Evolutionary conservation across 1,140 invertebrate species (phyloP), one percentile per base, ranked within the genome.

Genomic region (Drosophila nannoptera): DNA sequence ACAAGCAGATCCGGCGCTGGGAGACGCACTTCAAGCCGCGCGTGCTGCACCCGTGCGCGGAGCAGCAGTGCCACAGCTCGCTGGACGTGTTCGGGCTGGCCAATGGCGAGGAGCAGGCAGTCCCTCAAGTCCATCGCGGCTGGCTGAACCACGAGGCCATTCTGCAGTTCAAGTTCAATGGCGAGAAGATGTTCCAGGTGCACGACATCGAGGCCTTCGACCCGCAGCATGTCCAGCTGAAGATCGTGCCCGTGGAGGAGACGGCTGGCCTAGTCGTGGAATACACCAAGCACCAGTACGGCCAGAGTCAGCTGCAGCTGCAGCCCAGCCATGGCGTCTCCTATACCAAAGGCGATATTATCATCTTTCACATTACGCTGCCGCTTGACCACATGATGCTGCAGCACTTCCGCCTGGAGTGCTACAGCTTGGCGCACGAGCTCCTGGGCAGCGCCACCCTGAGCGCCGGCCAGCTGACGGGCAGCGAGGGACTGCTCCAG

Each of bases 381-480:
- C 90, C 93, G 43, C 60, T 73, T 45, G 66, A 70, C 35, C 62
- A 50, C n/a, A 62, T 73, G 40, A 70, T 72, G 68, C 58, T 65
- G 43, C 69, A 76, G 46, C 53, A 42, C 14, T 89, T 82, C 59
- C 73, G 73, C 5, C 54, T 89, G 36, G 66, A 81, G 45, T 89
- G 87, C 56, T 83, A 86, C 31, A 73, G 45, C 22, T 65, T 75
- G 50, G 31, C 56, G 8, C 58, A 87, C 4, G 62, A 77, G 11
- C 67, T 96, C 87, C 91, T 97, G 53, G 97, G 96, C 8, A 97
- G 95, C 81, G 95, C 95, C 83, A 95, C 96, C 88, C 92, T 98
- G 36, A 65, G 43, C 7, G 54, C 73, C 4, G 52, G 62, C 0
- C 68, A 84, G 8, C 29, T 89, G 12, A 68, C 58, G 61, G 91